Evolutionary conservation across 2,113 vertebrate species (phyloP).

Genomic region (Petromus typicus): DNA sequence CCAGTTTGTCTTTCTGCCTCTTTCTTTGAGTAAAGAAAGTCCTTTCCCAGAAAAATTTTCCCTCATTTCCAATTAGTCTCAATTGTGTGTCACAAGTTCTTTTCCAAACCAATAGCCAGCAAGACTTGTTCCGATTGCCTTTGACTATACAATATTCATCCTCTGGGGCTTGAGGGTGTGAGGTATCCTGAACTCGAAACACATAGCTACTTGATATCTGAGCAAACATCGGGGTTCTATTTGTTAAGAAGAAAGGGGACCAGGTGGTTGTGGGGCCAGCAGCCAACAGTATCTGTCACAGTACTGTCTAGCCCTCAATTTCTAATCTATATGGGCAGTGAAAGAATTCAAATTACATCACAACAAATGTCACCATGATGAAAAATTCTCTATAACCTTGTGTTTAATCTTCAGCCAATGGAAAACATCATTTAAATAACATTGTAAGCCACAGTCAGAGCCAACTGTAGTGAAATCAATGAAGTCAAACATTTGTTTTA

Average conservation of each 20-base stretch:
- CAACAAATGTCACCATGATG: constrained; percentile 37
- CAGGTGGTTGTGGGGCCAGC: not conserved
- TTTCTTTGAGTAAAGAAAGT: constrained; percentile 14
- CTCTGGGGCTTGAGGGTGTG: too few relatives aligned
- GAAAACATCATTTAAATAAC: constrained; percentile 58
- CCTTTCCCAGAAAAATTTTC: not conserved
- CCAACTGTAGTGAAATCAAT: constrained; percentile 49
- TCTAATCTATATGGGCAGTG: not conserved
- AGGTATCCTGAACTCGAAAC: not conserved
- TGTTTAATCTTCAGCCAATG: constrained; percentile 45
- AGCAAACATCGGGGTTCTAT: constrained; percentile 18
- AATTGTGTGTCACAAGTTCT: not conserved
- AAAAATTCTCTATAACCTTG: constrained; percentile 48
- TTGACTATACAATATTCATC: constrained; percentile 2
- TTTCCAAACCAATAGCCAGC: not conserved
- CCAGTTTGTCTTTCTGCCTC: not conserved
- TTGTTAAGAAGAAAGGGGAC: constrained; percentile 21
- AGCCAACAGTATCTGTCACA: constrained; percentile 19
- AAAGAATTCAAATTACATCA: constrained; percentile 56
- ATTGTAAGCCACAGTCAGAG: not conserved
- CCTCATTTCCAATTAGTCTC: not conserved
- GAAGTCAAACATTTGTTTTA: constrained; percentile 37
- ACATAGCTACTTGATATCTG: not conserved
- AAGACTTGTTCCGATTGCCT: constrained; percentile 6
- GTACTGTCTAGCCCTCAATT: not conserved